Conservation (phyloP, 2,888 invertebrate species). For the Bugula neritina region DNA sequence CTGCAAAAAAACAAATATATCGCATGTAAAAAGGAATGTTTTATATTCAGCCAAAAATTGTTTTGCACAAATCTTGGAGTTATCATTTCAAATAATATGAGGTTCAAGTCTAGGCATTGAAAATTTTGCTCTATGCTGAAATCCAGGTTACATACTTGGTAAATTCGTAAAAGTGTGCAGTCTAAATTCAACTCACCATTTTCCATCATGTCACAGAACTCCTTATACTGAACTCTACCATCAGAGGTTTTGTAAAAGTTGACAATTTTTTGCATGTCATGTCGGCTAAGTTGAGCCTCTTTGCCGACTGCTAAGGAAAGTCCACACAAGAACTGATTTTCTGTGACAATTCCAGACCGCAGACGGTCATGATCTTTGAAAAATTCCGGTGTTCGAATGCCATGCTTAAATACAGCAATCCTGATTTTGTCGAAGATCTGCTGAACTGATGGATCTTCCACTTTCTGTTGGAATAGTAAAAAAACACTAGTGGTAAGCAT, state of each 20-base stretch:
- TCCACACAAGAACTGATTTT: constrained; percentile 52
- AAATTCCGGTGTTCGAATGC: constrained; percentile 50
- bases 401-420: constrained; percentile 49
- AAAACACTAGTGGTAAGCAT: too few species aligned
- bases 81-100: too few species aligned
- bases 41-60: too few species aligned
- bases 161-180: too few species aligned
- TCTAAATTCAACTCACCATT: constrained; percentile 49
- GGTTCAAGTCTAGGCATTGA: too few species aligned
- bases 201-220: constrained; percentile 53
- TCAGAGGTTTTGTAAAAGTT: constrained; percentile 49
- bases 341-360: constrained; percentile 50
- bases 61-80: too few species aligned
- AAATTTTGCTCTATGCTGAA: too few species aligned
- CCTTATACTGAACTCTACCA: constrained; percentile 49
- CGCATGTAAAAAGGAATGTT: too few species aligned
- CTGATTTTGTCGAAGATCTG: constrained; percentile 49
- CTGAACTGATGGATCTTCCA: constrained; percentile 45
- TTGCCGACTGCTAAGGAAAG: constrained; percentile 50
- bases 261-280: constrained; percentile 49
- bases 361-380: constrained; percentile 52
- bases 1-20: constrained; percentile 40
- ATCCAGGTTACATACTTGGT: too few species aligned
- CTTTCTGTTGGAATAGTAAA: constrained; percentile 34
- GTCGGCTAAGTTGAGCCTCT: constrained; percentile 47